A percentile compares a stretch with the other conserved stretches of the same genome.
phyloP scores from a whole-genome alignment of 2,888 invertebrate genomes.

The Zeuzera pyrina region DNA sequence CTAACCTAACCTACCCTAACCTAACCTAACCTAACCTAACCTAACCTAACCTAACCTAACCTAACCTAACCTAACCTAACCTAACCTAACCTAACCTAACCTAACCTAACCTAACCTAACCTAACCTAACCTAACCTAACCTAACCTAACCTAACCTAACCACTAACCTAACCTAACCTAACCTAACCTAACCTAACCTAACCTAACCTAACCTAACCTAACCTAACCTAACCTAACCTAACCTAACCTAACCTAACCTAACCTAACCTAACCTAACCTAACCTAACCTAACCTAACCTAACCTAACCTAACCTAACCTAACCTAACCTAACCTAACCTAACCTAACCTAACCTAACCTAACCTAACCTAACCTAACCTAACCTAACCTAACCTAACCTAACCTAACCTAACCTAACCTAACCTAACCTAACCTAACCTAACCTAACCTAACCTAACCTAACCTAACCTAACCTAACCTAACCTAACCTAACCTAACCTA shows the following conservation, averaged over 20 bases:
- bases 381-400: constrained; percentile 7
- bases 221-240: constrained; percentile 10
- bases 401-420: constrained; percentile 9
- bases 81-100: constrained; percentile 11
- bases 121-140: constrained; percentile 14
- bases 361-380: constrained; percentile 8
- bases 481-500: constrained; percentile 2
- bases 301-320: constrained; percentile 12
- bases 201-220: constrained; percentile 16
- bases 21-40: constrained; percentile 15
- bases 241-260: constrained; percentile 14
- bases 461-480: constrained; percentile 12
- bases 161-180: constrained; percentile 10
- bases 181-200: constrained; percentile 13
- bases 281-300: constrained; percentile 14
- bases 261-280: constrained; percentile 12
- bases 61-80: constrained; percentile 15
- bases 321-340: constrained; percentile 10
- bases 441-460: constrained; percentile 10
- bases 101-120: constrained; percentile 18
- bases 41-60: constrained; percentile 15
- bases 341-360: constrained; percentile 9
- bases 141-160: constrained; percentile 7
- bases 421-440: constrained; percentile 11
- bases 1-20: constrained; percentile 15